Base-by-base conservation (phyloP, 1,140 invertebrate genomes). In the Luehdorfia chinensis region DNA sequence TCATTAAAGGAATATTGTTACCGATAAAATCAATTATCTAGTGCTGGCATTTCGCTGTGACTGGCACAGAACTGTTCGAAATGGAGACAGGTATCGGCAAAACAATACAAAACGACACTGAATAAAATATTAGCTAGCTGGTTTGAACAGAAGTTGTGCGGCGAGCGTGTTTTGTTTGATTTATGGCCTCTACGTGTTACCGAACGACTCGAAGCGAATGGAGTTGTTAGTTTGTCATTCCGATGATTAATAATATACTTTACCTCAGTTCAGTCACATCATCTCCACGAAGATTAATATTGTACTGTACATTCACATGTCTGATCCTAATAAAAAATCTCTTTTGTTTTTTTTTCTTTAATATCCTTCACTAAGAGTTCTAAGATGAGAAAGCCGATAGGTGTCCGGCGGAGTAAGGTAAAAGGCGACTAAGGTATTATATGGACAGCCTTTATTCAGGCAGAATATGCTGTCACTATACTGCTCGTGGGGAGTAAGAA, bases 201-300 rank as follows among this genome's bases (percentile, higher is more conserved):
- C 34, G 55, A 47, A 36, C 49, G 56, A 54, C 57, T 59, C 41
- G 48, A 48, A 47, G 34, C 56, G 47, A 60, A 74, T 71, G 57
- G 60, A 72, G 55, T 67, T 70, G 62, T 70, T 66, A 61, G 65
- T 68, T 66, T 66, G 68, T 69, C 65, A 66, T 49, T 59, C 49
- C 43, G 28, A 63, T 71, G 69, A 77, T 75, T 68, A 66, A 73
- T 75, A 60, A 51, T 53, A 30, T 37, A 36, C 23, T 7, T 48
- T 47, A 15, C 45, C 53, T 31, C 34, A 19, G 37, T 53, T 32
- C 50, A 55, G 59, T 64, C 51, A 53, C 50, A 59, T 53, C 53
- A 46, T 54, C 50, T 48, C 37, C 51, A 45, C 49, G 18, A 34
- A 55, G 50, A 59, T 61, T 33, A 44, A 65, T 59, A 15, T 31